These are phyloP conservation scores for Gambusia holbrooki DNA, from an alignment of 2,113 vertebrate genomes.

Conservation along the genomic window DNA sequence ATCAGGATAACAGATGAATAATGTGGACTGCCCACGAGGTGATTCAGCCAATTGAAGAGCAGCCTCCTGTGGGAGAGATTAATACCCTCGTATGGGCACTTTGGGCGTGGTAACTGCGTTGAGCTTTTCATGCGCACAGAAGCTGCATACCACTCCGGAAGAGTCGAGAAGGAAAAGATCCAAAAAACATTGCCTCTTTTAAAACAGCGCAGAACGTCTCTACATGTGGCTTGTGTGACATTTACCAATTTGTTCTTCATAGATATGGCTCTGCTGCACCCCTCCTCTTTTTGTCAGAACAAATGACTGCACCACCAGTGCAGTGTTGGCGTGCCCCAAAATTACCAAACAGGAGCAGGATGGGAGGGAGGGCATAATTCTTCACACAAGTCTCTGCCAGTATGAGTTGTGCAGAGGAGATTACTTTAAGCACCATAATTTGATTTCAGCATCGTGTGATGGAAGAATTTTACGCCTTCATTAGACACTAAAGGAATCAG, in stretches of 20 bases:
- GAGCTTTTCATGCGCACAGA: neutral
- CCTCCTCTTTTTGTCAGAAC: conserved; percentile 26
- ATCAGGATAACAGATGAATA: neutral
- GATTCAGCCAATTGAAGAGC: neutral
- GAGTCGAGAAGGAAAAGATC: neutral
- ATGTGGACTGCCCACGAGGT: neutral
- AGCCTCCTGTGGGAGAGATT: neutral
- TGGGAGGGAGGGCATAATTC: conserved; percentile 13
- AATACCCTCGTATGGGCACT: neutral
- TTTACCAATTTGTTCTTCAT: conserved; percentile 26
- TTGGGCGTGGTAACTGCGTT: neutral
- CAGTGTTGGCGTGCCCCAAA: conserved; percentile 15
- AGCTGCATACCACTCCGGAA: neutral
- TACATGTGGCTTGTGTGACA: neutral
- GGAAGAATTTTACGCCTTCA: conserved; percentile 19
- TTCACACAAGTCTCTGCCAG: conserved; percentile 13
- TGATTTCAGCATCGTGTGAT: conserved; percentile 24
- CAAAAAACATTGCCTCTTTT: neutral
- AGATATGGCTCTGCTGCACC: conserved; percentile 15
- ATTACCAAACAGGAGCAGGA: conserved; percentile 31
- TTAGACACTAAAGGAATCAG: conserved; percentile 31
- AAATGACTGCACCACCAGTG: conserved; percentile 33
- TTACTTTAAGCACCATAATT: conserved; percentile 30
- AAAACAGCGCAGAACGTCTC: conserved; percentile 1
- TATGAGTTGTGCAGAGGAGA: conserved; percentile 8